Base-by-base conservation (phyloP, 2,888 invertebrate species). In the Leucozona laternaria region DNA sequence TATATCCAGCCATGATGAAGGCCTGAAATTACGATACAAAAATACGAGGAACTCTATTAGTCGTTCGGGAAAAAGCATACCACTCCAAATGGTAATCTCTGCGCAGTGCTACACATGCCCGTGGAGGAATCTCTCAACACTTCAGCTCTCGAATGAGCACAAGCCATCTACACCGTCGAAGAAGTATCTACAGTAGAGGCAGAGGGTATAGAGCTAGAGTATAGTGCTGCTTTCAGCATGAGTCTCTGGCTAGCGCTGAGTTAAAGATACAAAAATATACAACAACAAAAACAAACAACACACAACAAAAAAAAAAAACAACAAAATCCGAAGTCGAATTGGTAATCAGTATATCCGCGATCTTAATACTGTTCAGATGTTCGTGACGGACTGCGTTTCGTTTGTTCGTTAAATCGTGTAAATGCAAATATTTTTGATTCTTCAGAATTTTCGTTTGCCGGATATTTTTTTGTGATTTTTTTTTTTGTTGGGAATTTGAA, bases 341-440 rank as follows among this genome's bases (percentile, higher is more conserved):
- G 88, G 66, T 78, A 82, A 83, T 88, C 86, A 89, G 88, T 91
- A 89, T 89, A 90, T 90, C 90, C 90, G 90, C 90, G 90, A 90
- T 90, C 88, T 90, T 89, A 90, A 89, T 89, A 90, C 90, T 88
- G 90, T 90, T 89, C 90, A 90, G 90, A 91, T 89, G 91, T 88
- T 89, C 89, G 89, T 88, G 88, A 88, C 90, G 90, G 90, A 91
- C 89, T 88, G 88, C 88, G 88, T 89, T 88, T 88, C 88, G 78
- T 82, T 86, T 71, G 75, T 64, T 31, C 77, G 48, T 75, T 78
- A 55, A 62, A 75, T 82, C 82, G 82, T 82, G 75, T 82, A 60
- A 75, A 73, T 78, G 73, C 81, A 73, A 22, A 64, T 62, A 76
- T 71, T 55, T 66, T 68, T 2, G 25, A 53, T 53, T 53, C 28